A percentile compares a stretch with the other conserved stretches of the same genome.
Conservation (phyloP, 2,797 vertebrate genomes). For the Neopelma chrysocephalum region DNA sequence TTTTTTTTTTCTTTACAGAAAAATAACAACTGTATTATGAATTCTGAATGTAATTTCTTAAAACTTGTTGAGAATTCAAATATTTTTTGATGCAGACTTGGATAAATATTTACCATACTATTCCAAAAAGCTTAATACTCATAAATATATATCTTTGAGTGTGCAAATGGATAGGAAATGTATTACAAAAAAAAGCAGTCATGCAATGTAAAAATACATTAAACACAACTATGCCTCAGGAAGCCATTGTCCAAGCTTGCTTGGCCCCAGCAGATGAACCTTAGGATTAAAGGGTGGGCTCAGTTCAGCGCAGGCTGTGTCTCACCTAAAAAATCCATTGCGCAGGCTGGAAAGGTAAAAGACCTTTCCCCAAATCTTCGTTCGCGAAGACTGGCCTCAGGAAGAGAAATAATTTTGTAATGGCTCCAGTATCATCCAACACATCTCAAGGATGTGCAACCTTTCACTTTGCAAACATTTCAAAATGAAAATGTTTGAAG, state of each 20-base stretch:
- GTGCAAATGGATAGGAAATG: not conserved
- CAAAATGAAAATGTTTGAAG: fast-evolving
- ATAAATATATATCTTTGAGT: not conserved
- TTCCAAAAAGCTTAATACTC: not conserved
- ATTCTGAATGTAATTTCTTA: not conserved
- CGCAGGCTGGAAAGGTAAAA: too few species aligned
- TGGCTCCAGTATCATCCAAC: not conserved
- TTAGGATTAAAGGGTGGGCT: too few species aligned
- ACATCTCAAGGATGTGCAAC: not conserved
- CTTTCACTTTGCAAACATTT: not conserved
- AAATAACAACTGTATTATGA: not conserved
- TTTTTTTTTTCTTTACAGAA: not conserved
- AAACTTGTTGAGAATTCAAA: not conserved
- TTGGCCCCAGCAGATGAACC: too few species aligned
- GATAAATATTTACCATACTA: not conserved
- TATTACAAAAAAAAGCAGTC: not conserved
- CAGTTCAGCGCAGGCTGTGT: too few species aligned
- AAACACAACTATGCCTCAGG: not conserved
- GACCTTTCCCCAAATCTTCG: too few species aligned
- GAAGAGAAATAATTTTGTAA: not conserved
- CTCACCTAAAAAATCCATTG: too few species aligned
- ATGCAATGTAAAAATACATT: not conserved
- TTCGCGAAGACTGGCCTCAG: too few species aligned
- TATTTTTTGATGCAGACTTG: not conserved
- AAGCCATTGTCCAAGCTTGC: too few species aligned